Percentiles rank a stretch among this genome's conserved stretches.
phyloP scores from a whole-genome alignment of 2,797 vertebrate genomes.

The Austrolebias charrua region DNA sequence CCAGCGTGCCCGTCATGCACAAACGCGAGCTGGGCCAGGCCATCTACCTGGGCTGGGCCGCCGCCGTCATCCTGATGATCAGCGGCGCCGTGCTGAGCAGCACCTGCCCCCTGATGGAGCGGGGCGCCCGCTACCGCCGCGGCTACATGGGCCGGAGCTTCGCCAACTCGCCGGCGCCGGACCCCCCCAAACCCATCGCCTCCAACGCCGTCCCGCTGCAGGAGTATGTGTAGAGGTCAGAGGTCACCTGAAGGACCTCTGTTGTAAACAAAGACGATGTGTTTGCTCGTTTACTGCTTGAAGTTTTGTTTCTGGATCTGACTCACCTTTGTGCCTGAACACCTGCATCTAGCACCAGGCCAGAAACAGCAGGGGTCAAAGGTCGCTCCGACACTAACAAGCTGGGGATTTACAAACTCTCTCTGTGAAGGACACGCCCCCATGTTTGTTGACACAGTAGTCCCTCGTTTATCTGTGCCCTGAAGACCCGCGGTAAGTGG shows the following conservation, averaged over 20 bases:
- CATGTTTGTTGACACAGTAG: too few relatives aligned
- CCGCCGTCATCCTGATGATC: constrained; percentile 80
- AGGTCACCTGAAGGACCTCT: too few relatives aligned
- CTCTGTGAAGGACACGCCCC: too few relatives aligned
- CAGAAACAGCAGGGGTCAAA: too few relatives aligned
- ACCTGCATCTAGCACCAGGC: background rate
- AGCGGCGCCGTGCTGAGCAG: constrained; percentile 82
- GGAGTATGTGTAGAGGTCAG: constrained; percentile 77
- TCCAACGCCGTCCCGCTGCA: constrained; percentile 74
- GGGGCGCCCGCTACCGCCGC: constrained; percentile 63
- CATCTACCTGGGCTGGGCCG: constrained; percentile 83
- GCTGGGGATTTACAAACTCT: too few relatives aligned
- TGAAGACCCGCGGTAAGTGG: too few relatives aligned
- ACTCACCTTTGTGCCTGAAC: background rate
- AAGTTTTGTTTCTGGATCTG: background rate
- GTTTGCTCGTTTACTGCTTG: background rate
- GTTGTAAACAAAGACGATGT: background rate
- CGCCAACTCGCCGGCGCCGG: constrained; percentile 71
- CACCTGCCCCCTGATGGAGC: constrained; percentile 80
- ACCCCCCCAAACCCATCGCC: constrained; percentile 75
- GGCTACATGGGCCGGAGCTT: constrained; percentile 78
- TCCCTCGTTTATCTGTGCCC: too few relatives aligned
- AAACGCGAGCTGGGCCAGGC: constrained; percentile 84
- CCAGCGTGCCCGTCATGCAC: constrained; percentile 77
- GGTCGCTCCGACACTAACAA: too few relatives aligned